Evolutionary conservation across 2,888 invertebrate genomes (phyloP), one percentile per base, ranked within the genome.

Genomic region (Plagodis dolabraria): DNA sequence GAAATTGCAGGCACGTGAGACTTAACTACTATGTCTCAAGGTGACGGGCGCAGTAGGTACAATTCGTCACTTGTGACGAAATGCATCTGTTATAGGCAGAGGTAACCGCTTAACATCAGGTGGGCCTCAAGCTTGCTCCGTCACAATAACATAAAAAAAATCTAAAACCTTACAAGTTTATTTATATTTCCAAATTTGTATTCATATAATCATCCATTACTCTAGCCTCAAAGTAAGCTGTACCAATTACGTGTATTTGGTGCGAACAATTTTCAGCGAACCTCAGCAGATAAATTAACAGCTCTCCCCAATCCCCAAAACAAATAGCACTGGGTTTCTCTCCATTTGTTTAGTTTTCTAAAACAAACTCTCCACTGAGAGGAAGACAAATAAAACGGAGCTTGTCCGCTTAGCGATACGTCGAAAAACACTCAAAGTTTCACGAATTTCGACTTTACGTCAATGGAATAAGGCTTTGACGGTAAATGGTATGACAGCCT

Each of bases 281-380:
- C 47, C 51, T 33, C 60, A 47, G 34, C 59, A 54, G 43, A 54
- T 47, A 52, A 55, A 55, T 60, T 44, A 55, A 47, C 59, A 22
- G 33, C 49, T 46, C 43, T 35, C 40, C 38, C n/a, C 51, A 55
- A 55, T 60, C 44, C 60, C 54, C 33, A 48, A 52, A 60, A 60
- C 54, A 60, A 55, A 60, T 60, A 55, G 47, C 47, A 33, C n/a
- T 44, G 11, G 45, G 59, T 46, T 46, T 42, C 53, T 51, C 51
- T 47, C 40, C 44, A 40, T 54, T 54, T 59, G 47, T 60, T 55
- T 55, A 52, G 51, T 47, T 55, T 50, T 53, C 58, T 49, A 46
- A 49, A 53, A 49, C 53, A 52, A 47, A 52, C 43, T 47, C 47
- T 11, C 8, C 9, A 46, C 44, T 44, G 51, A 50, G 59, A 43